Conservation (phyloP, 2,797 vertebrate species). For the Eulemur albifrons region DNA sequence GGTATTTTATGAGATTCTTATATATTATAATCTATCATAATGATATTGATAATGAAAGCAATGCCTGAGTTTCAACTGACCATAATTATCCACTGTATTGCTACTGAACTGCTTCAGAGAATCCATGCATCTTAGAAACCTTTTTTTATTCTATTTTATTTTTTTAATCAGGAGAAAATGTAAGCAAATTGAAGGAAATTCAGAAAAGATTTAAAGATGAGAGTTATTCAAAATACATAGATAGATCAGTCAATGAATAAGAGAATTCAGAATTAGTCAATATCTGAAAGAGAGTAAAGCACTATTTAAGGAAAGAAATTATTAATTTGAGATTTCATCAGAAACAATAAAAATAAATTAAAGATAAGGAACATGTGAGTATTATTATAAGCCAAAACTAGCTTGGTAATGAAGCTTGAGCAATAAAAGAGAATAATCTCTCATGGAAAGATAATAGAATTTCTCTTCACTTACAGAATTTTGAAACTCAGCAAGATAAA, state of each 20-base stretch:
- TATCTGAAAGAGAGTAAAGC: not conserved
- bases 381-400: constrained; percentile 40
- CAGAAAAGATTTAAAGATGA: not conserved
- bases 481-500: constrained; percentile 30
- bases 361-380: not conserved
- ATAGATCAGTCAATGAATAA: not conserved
- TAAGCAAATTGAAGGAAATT: not conserved
- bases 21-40: not conserved
- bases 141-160: not conserved
- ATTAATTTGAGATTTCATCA: constrained; percentile 42
- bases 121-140: not conserved
- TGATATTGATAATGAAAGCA: not conserved
- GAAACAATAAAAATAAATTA: constrained; percentile 50
- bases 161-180: not conserved
- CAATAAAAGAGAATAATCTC: constrained; percentile 43
- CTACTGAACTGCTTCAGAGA: no score
- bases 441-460: constrained; percentile 32
- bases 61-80: not conserved
- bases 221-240: not conserved
- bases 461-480: not conserved
- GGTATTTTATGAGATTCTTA: not conserved
- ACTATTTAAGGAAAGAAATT: not conserved
- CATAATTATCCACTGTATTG: no score
- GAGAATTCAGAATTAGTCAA: not conserved
- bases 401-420: constrained; percentile 42